Evolutionary conservation across 1,140 invertebrate genomes (phyloP).

Genomic region (Rhizoglyphus robini): DNA sequence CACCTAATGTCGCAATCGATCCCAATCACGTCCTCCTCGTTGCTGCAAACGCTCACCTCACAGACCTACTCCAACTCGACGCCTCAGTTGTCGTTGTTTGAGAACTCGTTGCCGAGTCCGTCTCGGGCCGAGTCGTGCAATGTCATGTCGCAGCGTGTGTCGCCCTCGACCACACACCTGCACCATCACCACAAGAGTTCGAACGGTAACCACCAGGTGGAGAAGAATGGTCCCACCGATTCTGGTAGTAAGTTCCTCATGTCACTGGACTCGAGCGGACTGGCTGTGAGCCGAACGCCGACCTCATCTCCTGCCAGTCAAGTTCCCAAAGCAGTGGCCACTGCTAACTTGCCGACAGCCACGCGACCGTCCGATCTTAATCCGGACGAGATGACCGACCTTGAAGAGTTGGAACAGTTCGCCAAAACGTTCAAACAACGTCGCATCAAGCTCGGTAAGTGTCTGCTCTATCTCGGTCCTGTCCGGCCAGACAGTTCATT

Average conservation of each 20-base stretch:
- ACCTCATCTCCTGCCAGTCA: not conserved
- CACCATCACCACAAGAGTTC: constrained; percentile 2
- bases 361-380: constrained; percentile 10
- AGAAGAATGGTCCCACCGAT: not conserved
- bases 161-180: not conserved
- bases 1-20: not conserved
- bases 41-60: not conserved
- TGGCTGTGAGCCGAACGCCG: not conserved
- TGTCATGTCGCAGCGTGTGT: constrained; percentile 2
- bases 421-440: constrained; percentile 91
- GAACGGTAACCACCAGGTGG: not conserved
- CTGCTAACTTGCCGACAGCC: not conserved
- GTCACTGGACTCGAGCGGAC: not conserved
- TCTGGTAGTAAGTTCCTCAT: not conserved
- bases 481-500: not conserved
- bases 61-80: not conserved
- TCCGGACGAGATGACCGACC: constrained; percentile 81
- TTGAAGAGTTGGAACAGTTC: constrained; percentile 88
- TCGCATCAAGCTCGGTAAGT: constrained; percentile 63
- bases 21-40: not conserved
- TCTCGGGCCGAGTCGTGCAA: constrained; percentile 9
- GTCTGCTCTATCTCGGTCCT: not conserved
- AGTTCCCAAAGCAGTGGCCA: not conserved
- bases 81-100: not conserved
- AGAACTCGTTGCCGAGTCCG: not conserved